These are phyloP conservation scores for Drosophila formosana DNA, from an alignment of 2,888 invertebrate species.

Conservation along the genomic window DNA sequence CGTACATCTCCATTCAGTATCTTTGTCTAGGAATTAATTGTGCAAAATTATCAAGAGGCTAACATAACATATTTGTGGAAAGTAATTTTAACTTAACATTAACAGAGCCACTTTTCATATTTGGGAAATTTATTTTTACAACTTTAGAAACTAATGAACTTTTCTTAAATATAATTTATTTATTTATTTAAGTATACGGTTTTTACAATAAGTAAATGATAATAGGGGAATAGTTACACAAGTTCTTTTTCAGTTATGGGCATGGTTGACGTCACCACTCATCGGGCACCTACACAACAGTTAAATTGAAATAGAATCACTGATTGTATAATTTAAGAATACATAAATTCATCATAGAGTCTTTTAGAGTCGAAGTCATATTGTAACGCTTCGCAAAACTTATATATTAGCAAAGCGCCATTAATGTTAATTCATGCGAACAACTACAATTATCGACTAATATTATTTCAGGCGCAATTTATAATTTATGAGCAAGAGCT, in stretches of 20 bases:
- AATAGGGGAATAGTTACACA: too few relatives aligned
- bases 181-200: too few relatives aligned
- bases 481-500: neutral
- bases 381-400: neutral
- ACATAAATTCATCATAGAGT: neutral
- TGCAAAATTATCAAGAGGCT: constrained; percentile 82
- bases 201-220: too few relatives aligned
- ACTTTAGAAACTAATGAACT: too few relatives aligned
- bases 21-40: constrained; percentile 76
- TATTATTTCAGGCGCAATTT: neutral
- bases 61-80: constrained; percentile 82
- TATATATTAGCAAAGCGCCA: neutral
- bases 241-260: too few relatives aligned
- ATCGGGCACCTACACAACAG: too few relatives aligned
- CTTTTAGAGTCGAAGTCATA: neutral
- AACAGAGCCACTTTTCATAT: constrained; percentile 26
- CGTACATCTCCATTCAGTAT: constrained; percentile 2
- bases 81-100: constrained; percentile 79
- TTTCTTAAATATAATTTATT: too few relatives aligned
- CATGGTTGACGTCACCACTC: too few relatives aligned
- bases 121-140: too few relatives aligned
- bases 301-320: too few relatives aligned
- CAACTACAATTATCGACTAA: neutral
- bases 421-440: neutral
- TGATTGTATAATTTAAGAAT: too few relatives aligned